Evolutionary conservation across 1,140 invertebrate species (phyloP).

Genomic region (Pogonus chalceus): DNA sequence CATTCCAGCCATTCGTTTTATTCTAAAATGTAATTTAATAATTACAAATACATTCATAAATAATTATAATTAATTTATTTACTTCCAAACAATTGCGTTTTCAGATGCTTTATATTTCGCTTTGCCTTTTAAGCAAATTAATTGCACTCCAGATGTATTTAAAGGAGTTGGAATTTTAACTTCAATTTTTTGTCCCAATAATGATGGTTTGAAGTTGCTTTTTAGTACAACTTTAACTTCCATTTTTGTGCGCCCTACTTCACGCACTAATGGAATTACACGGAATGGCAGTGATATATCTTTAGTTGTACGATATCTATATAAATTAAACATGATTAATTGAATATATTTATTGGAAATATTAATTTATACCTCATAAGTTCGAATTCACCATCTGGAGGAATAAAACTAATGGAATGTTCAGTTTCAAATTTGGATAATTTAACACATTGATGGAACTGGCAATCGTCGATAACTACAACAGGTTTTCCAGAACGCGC

Average conservation of each 20-base stretch:
- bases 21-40: slow-evolving; percentile 46
- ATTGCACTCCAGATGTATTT: slow-evolving; percentile 96
- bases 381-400: slow-evolving; percentile 99
- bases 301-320: slow-evolving; percentile 97
- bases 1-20: slow-evolving; percentile 99
- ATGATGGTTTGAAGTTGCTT: slow-evolving; percentile 98
- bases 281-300: slow-evolving; percentile 99
- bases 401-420: slow-evolving; percentile 99
- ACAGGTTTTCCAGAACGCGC: slow-evolving; percentile 84
- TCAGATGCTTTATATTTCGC: slow-evolving; percentile 99
- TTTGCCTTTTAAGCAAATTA: slow-evolving; percentile 98
- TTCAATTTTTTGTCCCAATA: slow-evolving; percentile 98
- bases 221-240: slow-evolving; percentile 99
- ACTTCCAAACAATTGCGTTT: slow-evolving; percentile 99
- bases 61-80: slow-evolving; percentile 36
- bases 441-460: slow-evolving; percentile 99
- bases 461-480: slow-evolving; percentile 99
- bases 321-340: slow-evolving; percentile 17
- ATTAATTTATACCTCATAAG: slow-evolving; percentile 76
- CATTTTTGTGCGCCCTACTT: slow-evolving; percentile 98
- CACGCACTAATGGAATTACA: slow-evolving; percentile 95
- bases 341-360: background rate
- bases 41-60: background rate
- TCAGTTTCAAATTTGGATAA: slow-evolving; percentile 99
- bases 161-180: slow-evolving; percentile 97